Percentiles rank a stretch among this genome's conserved stretches.
Evolutionary conservation across 2,113 vertebrate species (phyloP).

Genomic region (Glaucidium brasilianum): DNA sequence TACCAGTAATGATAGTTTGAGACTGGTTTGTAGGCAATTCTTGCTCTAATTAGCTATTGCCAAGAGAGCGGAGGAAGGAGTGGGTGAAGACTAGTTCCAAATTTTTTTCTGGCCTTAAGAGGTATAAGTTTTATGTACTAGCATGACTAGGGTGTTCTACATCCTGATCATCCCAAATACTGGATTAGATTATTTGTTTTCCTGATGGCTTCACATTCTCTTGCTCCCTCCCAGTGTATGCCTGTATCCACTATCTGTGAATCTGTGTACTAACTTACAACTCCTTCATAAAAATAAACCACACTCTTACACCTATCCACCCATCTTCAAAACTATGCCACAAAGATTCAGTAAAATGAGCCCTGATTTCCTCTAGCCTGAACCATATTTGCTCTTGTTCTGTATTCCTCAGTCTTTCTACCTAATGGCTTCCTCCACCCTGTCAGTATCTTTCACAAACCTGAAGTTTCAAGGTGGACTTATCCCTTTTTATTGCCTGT

Average conservation of each 20-base stretch:
- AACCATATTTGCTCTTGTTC: neutral
- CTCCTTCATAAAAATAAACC: neutral
- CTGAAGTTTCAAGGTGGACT: neutral
- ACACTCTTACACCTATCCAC: neutral
- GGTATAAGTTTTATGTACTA: neutral
- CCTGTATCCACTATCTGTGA: neutral
- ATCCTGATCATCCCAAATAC: neutral
- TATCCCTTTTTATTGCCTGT: neutral
- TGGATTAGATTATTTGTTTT: neutral
- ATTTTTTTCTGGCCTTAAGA: neutral
- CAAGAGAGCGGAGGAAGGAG: neutral
- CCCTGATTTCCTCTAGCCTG: neutral
- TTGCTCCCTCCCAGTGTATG: neutral
- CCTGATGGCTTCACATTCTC: neutral
- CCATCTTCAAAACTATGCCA: neutral
- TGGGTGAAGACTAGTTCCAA: neutral
- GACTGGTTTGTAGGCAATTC: neutral
- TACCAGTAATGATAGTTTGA: neutral
- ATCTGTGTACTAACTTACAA: accelerated
- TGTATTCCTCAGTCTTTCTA: neutral
- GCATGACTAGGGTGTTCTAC: neutral
- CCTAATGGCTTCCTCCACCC: neutral
- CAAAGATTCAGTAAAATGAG: neutral
- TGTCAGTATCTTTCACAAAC: neutral
- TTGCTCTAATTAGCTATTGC: neutral